These are phyloP conservation scores for Epistrophe eligans DNA, from an alignment of 2,888 invertebrate species.

Conservation along the genomic window DNA sequence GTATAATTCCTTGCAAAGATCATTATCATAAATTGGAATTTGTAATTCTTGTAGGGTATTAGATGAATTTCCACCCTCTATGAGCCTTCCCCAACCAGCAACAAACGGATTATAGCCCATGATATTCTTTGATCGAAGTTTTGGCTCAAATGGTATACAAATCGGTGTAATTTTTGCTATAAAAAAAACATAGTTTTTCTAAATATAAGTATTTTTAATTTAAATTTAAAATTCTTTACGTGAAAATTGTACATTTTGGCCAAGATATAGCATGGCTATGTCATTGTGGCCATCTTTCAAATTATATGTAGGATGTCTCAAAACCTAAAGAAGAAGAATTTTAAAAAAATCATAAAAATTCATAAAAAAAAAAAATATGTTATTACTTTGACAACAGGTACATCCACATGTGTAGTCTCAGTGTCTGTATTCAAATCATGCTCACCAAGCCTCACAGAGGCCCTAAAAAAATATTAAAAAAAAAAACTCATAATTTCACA, in stretches of 20 bases:
- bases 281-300: slow-evolving; percentile 87
- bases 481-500: no score
- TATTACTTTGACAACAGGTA: slow-evolving; percentile 85
- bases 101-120: slow-evolving; percentile 87
- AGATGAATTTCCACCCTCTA: slow-evolving; percentile 87
- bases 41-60: slow-evolving; percentile 88
- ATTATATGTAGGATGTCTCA: slow-evolving; percentile 79
- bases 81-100: slow-evolving; percentile 86
- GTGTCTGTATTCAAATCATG: slow-evolving; percentile 88
- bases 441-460: slow-evolving; percentile 90
- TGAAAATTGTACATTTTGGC: slow-evolving; percentile 85
- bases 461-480: slow-evolving; percentile 82
- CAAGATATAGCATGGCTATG: slow-evolving; percentile 90
- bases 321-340: slow-evolving; percentile 75
- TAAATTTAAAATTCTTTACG: slow-evolving; percentile 82
- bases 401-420: slow-evolving; percentile 86
- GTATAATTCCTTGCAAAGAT: slow-evolving; percentile 85
- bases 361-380: not conserved
- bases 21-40: slow-evolving; percentile 88
- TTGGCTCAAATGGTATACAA: slow-evolving; percentile 88
- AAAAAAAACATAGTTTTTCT: slow-evolving; percentile 78
- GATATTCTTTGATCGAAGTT: slow-evolving; percentile 85
- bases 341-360: not conserved
- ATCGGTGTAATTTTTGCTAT: slow-evolving; percentile 89
- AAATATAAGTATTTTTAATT: not conserved